Base-by-base conservation (phyloP, 1,140 invertebrate species). In the Drosophila pectinifera region DNA sequence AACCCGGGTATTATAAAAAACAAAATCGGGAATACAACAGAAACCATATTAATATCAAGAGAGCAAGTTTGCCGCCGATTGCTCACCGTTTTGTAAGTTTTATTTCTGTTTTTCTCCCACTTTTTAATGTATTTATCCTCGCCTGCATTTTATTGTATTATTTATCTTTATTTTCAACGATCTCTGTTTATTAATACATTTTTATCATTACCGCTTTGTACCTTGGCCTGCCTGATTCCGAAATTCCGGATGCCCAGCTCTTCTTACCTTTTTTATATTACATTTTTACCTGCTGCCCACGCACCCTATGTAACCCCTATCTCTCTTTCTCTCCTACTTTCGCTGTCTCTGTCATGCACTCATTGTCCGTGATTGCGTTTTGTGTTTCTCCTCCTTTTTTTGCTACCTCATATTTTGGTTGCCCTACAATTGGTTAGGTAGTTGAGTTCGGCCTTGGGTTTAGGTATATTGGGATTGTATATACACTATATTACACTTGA, bases 291-390 rank as follows among this genome's bases (percentile, higher is more conserved):
- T 81, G 78, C 73, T 74, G 77, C 69, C 69, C 36, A 59, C 59
- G 38, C 59, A 59, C 36, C 42, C 14, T 41, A 22, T 34, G 31
- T 38, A 59, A 20, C 39, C n/a, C 18, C 49, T 28, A 24, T 70
- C 53, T 53, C 14, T 70, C 53, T 53, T 13, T 77, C 41, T 41
- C 18, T 38, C 39, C 42, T 75, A 36, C 36, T 73, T 24, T 42
- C 59, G 43, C 68, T 54, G 53, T 65, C 43, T 68, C 56, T 69
- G 53, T 80, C 49, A 43, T 26, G 45, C 56, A 74, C 63, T 80
- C 64, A 75, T 75, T 80, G 70, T 80, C 72, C 58, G 62, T 75
- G 77, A 80, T 64, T 80, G 70, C 78, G 70, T 59, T 55, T 80
- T 49, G 69, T 49, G 57, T 79, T 80, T 58, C n/a, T 41, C 62